Conservation (phyloP, 2,113 vertebrate genomes). For the Podarcis cretensis region DNA sequence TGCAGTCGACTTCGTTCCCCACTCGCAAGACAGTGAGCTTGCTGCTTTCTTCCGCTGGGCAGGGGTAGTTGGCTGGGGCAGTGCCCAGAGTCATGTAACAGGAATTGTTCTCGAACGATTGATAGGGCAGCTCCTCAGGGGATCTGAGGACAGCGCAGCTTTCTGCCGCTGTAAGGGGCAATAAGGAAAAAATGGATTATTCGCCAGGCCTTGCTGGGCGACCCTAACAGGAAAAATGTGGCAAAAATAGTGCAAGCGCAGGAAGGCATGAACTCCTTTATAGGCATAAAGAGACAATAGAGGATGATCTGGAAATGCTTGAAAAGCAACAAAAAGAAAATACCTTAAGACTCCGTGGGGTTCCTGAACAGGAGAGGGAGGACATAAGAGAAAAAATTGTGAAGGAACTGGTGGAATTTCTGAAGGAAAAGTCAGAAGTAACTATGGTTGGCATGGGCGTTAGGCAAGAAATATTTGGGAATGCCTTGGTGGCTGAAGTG, state of each 20-base stretch:
- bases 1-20: conserved; percentile 63
- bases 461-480: no score
- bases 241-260: neutral
- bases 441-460: no score
- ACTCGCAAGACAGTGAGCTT: conserved; percentile 67
- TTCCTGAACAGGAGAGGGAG: no score
- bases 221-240: neutral
- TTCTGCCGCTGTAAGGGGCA: neutral
- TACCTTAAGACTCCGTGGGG: no score
- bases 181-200: neutral
- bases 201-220: neutral
- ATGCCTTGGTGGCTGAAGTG: no score
- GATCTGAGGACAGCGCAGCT: fast-evolving
- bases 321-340: no score
- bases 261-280: no score
- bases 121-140: neutral
- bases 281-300: no score
- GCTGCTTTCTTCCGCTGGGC: fast-evolving
- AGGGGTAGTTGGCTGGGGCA: conserved; percentile 25
- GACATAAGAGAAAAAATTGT: no score
- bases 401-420: no score
- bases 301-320: no score
- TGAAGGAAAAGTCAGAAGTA: no score
- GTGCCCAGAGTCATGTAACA: conserved; percentile 72
- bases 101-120: fast-evolving